A percentile compares a stretch with the other conserved stretches of the same genome.
phyloP scores from a whole-genome alignment of 2,888 invertebrate genomes.

The Lucinisca nassula region DNA sequence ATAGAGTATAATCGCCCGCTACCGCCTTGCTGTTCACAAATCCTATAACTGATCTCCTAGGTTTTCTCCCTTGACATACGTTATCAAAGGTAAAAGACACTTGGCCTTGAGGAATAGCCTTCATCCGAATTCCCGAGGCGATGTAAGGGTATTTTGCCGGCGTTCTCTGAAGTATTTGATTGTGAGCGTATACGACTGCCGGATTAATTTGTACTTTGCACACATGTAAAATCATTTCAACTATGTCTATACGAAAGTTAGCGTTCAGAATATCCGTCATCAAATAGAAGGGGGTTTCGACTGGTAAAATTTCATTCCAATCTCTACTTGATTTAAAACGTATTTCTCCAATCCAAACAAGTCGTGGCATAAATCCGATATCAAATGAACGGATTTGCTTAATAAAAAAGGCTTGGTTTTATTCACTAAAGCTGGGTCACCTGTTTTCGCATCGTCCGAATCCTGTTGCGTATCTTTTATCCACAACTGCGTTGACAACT shows the following conservation, averaged over 20 bases:
- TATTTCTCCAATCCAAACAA: not conserved
- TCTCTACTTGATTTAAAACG: slow-evolving; percentile 32
- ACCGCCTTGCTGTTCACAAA: slow-evolving; percentile 48
- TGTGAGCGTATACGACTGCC: slow-evolving; percentile 38
- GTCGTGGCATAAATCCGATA: not conserved
- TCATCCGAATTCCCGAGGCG: slow-evolving; percentile 22
- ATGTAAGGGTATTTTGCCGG: slow-evolving; percentile 37
- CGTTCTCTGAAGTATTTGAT: slow-evolving; percentile 14
- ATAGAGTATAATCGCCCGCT: slow-evolving; percentile 26
- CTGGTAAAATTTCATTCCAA: slow-evolving; percentile 47
- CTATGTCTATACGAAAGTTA: slow-evolving; percentile 39
- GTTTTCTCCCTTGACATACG: slow-evolving; percentile 38
- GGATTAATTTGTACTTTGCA: slow-evolving; percentile 27
- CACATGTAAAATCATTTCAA: slow-evolving; percentile 20
- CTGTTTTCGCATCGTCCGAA: slow-evolving; percentile 2
- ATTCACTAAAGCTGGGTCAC: not conserved
- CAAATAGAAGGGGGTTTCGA: slow-evolving; percentile 46
- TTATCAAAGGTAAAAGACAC: slow-evolving; percentile 40
- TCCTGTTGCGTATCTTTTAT: not conserved
- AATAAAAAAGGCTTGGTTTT: not conserved
- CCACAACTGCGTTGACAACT: slow-evolving; percentile 2
- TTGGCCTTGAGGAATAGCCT: slow-evolving; percentile 34
- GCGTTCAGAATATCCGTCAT: slow-evolving; percentile 16
- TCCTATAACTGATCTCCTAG: slow-evolving; percentile 34
- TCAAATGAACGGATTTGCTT: not conserved